Base-by-base conservation (phyloP, 2,888 invertebrate genomes). In the Xanthorhoe designata region DNA sequence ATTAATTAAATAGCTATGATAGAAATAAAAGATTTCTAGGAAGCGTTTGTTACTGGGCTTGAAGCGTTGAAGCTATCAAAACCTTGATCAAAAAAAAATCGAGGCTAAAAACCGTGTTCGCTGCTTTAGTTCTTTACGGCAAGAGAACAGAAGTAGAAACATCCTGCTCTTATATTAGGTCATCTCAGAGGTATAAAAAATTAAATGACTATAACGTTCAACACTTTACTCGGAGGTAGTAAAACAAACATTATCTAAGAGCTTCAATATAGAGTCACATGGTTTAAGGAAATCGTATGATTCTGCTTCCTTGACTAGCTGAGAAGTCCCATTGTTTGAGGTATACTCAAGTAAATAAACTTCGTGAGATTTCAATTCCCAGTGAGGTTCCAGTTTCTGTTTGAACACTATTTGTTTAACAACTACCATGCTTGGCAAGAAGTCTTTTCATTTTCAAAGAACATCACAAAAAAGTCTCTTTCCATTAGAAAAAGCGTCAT, bases 301-400 rank as follows among this genome's bases (percentile, higher is more conserved):
- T 10, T 38, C 38, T 2, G 38, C 38, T 38, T 38, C 38, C 10
- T 38, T 10, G 8, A 35, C 35, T 24, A 2, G 13, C 38, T 38
- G 10, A 38, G 38, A 38, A 38, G 9, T 38, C 9, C 10, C 13
- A 38, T 38, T 38, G 13, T 38, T 38, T 38, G 38, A 10, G 2
- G 38, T 38, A 10, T 38, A 38, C 38, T 13, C 47, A 38, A 42
- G 42, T 50, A 35, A 47, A 32, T 35, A 5, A 50, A 58, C 58
- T 35, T 50, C 50, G 35, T 58, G 58, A 49, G 50, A 50, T 58
- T 58, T 35, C 58, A 58, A 58, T 58, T 58, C 50, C 58, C 50
- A n/a, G 17, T 10, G 7, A 50, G 58, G n/a, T 50, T 50, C 32
- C 13, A 42, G 13, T 10, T n/a, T 35, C 35, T n/a, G 49, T 18